Conservation (phyloP, 2,888 invertebrate species). For the Augochlorella aurata region DNA sequence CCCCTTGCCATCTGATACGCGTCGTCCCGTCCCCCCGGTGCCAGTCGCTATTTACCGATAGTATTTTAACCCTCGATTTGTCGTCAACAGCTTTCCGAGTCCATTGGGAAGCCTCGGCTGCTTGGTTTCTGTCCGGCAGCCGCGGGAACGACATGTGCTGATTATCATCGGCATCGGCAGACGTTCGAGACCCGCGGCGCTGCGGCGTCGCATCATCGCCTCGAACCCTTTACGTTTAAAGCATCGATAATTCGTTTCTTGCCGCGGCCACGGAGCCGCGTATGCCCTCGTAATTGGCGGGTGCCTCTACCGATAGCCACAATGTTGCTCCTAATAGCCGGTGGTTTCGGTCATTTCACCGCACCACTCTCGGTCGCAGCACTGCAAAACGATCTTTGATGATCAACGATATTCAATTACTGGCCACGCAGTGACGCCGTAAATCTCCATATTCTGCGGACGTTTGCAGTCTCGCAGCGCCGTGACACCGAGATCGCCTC, state of each 20-base stretch:
- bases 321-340: conserved; percentile 43
- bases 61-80: conserved; percentile 82
- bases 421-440: conserved; percentile 1
- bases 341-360: conserved; percentile 36
- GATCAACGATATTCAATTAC: conserved; percentile 44
- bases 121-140: conserved; percentile 56
- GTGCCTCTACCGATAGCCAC: conserved; percentile 25
- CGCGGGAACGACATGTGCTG: conserved; percentile 63
- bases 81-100: conserved; percentile 80
- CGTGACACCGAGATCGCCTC: too few species aligned
- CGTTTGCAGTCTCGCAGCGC: not conserved
- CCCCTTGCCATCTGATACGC: conserved; percentile 76
- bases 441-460: not conserved
- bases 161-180: conserved; percentile 48
- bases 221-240: conserved; percentile 23
- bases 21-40: conserved; percentile 64
- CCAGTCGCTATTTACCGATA: conserved; percentile 79
- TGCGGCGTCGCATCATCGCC: conserved; percentile 2
- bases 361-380: not conserved
- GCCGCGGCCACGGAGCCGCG: not conserved
- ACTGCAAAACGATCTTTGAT: conserved; percentile 3
- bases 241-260: conserved; percentile 47
- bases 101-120: conserved; percentile 74
- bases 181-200: conserved; percentile 20
- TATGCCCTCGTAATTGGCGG: conserved; percentile 36